Evolutionary conservation across 2,797 vertebrate genomes (phyloP).

Genomic region (Anisognathus igniventris): DNA sequence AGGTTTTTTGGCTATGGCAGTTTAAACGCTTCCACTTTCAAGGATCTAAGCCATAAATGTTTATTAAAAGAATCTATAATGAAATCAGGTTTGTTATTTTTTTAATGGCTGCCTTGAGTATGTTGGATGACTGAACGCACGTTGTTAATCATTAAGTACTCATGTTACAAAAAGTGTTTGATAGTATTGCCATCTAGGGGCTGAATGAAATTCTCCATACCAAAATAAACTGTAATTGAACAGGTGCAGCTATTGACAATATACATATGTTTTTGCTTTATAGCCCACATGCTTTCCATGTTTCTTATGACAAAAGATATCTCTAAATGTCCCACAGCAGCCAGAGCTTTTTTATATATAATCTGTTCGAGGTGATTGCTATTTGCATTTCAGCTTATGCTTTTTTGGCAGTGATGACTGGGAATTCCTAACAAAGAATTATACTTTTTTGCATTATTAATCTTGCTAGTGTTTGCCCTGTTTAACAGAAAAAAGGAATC

Average conservation of each 20-base stretch:
- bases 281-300: conserved; percentile 92
- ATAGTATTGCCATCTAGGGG: conserved; percentile 99
- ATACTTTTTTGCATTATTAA: conserved; percentile 87
- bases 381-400: conserved; percentile 83
- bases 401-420: conserved; percentile 73
- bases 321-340: conserved; percentile 76
- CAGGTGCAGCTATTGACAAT: conserved; percentile 98
- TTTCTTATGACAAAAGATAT: conserved; percentile 91
- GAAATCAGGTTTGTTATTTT: conserved; percentile 87
- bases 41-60: conserved; percentile 81
- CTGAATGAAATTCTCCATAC: conserved; percentile 85
- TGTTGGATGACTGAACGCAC: conserved; percentile 75
- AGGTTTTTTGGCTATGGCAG: conserved; percentile 68
- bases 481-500: conserved; percentile 79
- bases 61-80: conserved; percentile 87
- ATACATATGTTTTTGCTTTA: conserved; percentile 98
- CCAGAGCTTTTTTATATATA: conserved; percentile 72
- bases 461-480: conserved; percentile 85
- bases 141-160: conserved; percentile 87
- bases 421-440: conserved; percentile 76
- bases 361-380: conserved; percentile 81
- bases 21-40: conserved; percentile 76
- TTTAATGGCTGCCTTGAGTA: conserved; percentile 83
- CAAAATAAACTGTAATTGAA: conserved; percentile 84
- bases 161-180: conserved; percentile 90